phyloP scores from a whole-genome alignment of 1,140 invertebrate species.

The Drosophila bifasciata region DNA sequence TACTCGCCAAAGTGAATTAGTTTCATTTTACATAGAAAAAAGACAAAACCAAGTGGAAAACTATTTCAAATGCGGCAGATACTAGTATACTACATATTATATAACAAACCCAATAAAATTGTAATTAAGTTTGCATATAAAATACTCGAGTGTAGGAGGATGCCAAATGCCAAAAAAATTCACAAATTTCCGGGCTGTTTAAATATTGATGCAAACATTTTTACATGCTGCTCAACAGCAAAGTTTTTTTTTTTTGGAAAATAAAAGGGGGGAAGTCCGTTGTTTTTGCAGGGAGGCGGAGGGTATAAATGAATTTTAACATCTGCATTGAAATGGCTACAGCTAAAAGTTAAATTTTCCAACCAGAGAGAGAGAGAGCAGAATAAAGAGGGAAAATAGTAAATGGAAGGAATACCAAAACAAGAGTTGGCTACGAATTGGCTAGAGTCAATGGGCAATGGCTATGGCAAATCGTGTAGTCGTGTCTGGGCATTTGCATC shows the following conservation, averaged over 20 bases:
- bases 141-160: slow-evolving; percentile 76
- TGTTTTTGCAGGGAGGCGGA: too few relatives aligned
- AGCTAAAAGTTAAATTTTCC: slow-evolving; percentile 61
- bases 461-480: slow-evolving; percentile 10
- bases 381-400: background rate
- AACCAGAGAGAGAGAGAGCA: slow-evolving; percentile 25
- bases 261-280: slow-evolving; percentile 21
- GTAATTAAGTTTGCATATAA: slow-evolving; percentile 77
- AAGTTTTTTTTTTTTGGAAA: slow-evolving; percentile 51
- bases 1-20: slow-evolving; percentile 60
- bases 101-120: slow-evolving; percentile 66
- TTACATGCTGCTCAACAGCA: slow-evolving; percentile 19
- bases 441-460: slow-evolving; percentile 18
- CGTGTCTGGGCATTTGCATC: slow-evolving; percentile 48
- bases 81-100: slow-evolving; percentile 18
- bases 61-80: slow-evolving; percentile 30
- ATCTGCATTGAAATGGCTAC: slow-evolving; percentile 36
- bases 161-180: slow-evolving; percentile 25
- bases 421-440: slow-evolving; percentile 21
- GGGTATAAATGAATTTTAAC: slow-evolving; percentile 43
- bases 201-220: slow-evolving; percentile 40
- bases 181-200: slow-evolving; percentile 24
- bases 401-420: background rate
- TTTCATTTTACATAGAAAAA: slow-evolving; percentile 37
- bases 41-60: slow-evolving; percentile 23